Evolutionary conservation across 23 tunicate species (phyloP).

Genomic region (Botrylloides violaceus): DNA sequence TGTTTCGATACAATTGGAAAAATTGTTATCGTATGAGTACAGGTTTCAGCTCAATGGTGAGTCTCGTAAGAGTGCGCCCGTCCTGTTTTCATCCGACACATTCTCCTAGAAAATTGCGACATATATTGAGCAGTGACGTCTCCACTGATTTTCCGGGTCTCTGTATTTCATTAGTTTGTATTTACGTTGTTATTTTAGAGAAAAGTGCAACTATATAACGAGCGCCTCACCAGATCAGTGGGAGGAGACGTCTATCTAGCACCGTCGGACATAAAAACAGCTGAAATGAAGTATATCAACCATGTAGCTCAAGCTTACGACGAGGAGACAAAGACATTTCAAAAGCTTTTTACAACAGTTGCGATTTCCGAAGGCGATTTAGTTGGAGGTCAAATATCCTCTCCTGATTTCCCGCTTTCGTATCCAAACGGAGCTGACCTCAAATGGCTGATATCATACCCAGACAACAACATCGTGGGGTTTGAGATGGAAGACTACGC

Average conservation of each 20-base stretch:
- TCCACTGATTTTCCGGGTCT: too few relatives aligned
- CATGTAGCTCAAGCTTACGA: not conserved
- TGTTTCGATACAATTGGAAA: too few relatives aligned
- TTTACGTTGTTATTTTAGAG: too few relatives aligned
- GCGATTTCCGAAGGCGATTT: not conserved
- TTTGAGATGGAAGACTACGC: not conserved
- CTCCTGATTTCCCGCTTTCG: conserved; percentile 35
- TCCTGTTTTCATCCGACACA: too few relatives aligned
- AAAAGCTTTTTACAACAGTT: conserved; percentile 2
- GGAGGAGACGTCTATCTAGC: not conserved
- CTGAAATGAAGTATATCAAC: conserved; percentile 6
- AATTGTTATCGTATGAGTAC: too few relatives aligned
- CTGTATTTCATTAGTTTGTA: too few relatives aligned
- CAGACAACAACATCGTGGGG: not conserved
- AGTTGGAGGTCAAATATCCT: conserved; percentile 23
- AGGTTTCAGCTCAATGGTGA: too few relatives aligned
- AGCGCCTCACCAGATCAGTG: not conserved
- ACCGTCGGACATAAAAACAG: not conserved
- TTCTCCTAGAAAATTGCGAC: too few relatives aligned
- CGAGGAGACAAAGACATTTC: not conserved
- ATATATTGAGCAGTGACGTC: too few relatives aligned
- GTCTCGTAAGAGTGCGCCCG: too few relatives aligned
- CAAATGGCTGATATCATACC: conserved; percentile 15
- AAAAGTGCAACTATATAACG: not conserved
- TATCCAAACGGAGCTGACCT: conserved; percentile 41